Conservation (phyloP, 2,113 vertebrate genomes). For the Carettochelys insculpta region DNA sequence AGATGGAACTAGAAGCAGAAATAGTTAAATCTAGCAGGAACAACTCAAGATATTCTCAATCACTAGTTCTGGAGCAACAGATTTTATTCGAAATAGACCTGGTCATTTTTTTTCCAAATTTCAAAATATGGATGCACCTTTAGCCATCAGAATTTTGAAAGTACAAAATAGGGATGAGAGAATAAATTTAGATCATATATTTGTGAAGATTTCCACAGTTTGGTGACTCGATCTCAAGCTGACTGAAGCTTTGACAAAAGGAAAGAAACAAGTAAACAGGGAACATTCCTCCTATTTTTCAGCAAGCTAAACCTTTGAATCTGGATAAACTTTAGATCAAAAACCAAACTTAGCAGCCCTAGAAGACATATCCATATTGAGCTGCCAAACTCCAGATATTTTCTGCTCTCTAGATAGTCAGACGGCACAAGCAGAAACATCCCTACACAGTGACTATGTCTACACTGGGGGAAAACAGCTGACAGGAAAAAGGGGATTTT, state of each 20-base stretch:
- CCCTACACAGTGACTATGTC: too few species aligned
- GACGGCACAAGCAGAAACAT: not conserved
- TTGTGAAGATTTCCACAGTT: not conserved
- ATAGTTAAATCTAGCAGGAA: not conserved
- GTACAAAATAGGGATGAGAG: not conserved
- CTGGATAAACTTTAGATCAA: not conserved
- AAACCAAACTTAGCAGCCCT: not conserved
- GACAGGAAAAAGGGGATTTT: too few species aligned
- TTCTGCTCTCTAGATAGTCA: not conserved
- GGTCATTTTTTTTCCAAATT: not conserved
- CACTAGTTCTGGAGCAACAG: not conserved
- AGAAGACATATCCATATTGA: not conserved
- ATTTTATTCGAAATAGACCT: not conserved
- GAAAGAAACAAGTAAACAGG: not conserved
- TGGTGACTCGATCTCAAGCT: not conserved
- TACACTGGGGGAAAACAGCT: too few species aligned
- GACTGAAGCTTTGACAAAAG: not conserved
- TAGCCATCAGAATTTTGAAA: not conserved
- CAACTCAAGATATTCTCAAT: not conserved
- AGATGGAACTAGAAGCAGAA: not conserved
- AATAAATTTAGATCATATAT: not conserved
- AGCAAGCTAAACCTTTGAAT: not conserved
- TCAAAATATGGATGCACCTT: not conserved
- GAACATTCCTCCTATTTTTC: not conserved
- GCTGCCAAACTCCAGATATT: not conserved